Evolutionary conservation across 2,888 invertebrate genomes (phyloP), one percentile per base, ranked within the genome.

Genomic region (Pristionchus fissidentatus): DNA sequence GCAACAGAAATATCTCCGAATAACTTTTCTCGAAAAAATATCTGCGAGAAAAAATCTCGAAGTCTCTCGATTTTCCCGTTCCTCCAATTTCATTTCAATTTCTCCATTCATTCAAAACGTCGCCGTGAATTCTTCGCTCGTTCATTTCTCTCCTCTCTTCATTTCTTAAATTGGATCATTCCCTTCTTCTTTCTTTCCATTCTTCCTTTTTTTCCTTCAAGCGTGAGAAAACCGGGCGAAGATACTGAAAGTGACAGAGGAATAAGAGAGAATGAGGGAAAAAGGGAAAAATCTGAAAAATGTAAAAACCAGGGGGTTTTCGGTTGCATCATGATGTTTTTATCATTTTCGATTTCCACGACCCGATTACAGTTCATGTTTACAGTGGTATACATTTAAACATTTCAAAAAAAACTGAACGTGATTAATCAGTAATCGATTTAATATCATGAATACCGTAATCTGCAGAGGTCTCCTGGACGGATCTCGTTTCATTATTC

Each of bases 401-500:
- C n/a, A n/a, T n/a, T n/a, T n/a, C n/a, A n/a, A n/a, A n/a, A n/a
- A n/a, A n/a, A n/a, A n/a, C n/a, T n/a, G n/a, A n/a, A n/a, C n/a
- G n/a, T n/a, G n/a, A 62, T 26, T 62, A 22, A n/a, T 4, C 15
- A 4, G 55, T 4, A 55, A 55, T 55, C n/a, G 55, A 55, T 26
- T 26, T 57, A 3, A 22, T 26, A n/a, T 5, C 15, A 57, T 15
- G n/a, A 57, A 57, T 57, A 22, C 10, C 8, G 0, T 1, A 15
- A 73, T n/a, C 38, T 60, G 19, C 85, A 80, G 77, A 60, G 35
- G 60, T 15, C 13, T 55, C 22, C 26, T 49, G 8, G 84, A 83
- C 46, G 84, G 84, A 41, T 62, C 43, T 73, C 86, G 87, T 35
- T 88, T 87, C 83, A 85, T 89, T 57, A 87, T 89, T 84, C 87